A percentile compares a stretch with the other conserved stretches of the same genome.
phyloP scores from a whole-genome alignment of 2,797 vertebrate genomes.

The Crax fasciolata region DNA sequence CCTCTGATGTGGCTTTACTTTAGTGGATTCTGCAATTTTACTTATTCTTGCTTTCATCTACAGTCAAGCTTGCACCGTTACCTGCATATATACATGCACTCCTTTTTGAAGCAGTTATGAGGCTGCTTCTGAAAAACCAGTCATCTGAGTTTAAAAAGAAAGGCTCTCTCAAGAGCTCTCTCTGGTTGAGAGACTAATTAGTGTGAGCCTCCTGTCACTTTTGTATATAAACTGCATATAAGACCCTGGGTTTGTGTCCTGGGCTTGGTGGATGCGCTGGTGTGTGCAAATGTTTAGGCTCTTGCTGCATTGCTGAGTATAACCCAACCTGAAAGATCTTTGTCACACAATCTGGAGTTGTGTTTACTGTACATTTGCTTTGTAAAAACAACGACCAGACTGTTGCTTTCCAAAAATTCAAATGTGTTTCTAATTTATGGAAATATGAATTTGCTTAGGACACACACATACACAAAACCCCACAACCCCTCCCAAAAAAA shows the following conservation, averaged over 20 bases:
- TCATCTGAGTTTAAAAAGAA: not conserved
- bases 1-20: not conserved
- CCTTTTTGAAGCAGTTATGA: not conserved
- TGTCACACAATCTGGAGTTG: not conserved
- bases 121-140: not conserved
- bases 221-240: accelerated
- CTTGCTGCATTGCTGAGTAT: not conserved
- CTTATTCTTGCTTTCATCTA: not conserved
- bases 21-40: not conserved
- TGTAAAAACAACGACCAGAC: conserved; percentile 7
- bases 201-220: not conserved
- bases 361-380: conserved; percentile 2
- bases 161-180: not conserved
- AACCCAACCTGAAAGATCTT: not conserved
- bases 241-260: not conserved
- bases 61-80: not conserved
- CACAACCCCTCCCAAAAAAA: not conserved
- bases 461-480: not conserved
- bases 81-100: not conserved
- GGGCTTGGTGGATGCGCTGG: not conserved
- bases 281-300: not conserved
- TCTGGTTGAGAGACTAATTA: not conserved
- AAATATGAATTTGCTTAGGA: conserved; percentile 30
- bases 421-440: conserved; percentile 55
- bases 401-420: conserved; percentile 38